Evolutionary conservation across 1,140 invertebrate species (phyloP).

Genomic region (Heliconius eleuchia): DNA sequence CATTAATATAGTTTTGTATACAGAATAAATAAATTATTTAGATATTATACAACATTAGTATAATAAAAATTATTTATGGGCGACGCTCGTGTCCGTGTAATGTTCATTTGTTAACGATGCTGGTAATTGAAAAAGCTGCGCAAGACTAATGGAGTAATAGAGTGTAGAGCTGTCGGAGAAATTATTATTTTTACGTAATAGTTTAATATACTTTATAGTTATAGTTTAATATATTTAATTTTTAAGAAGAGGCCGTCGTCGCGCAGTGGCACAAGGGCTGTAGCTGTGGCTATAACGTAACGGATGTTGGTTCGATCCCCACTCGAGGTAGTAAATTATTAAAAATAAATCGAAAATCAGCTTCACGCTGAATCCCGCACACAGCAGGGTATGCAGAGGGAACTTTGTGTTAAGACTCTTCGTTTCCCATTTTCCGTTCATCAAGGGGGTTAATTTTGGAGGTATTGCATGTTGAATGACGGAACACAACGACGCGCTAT

Average conservation of each 20-base stretch:
- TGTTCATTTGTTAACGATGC: constrained; percentile 29
- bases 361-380: too few relatives aligned
- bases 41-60: constrained; percentile 16
- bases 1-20: neutral
- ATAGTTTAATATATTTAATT: neutral
- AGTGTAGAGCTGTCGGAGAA: constrained; percentile 17
- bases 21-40: constrained; percentile 21
- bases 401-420: too few relatives aligned
- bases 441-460: too few relatives aligned
- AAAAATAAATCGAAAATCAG: too few relatives aligned
- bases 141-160: constrained; percentile 32
- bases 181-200: constrained; percentile 5
- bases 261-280: too few relatives aligned
- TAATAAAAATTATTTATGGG: constrained; percentile 30
- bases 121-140: constrained; percentile 32
- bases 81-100: constrained; percentile 12
- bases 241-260: neutral
- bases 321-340: too few relatives aligned
- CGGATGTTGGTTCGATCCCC: too few relatives aligned
- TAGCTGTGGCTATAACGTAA: too few relatives aligned
- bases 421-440: too few relatives aligned
- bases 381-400: too few relatives aligned
- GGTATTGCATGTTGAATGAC: too few relatives aligned
- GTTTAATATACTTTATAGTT: neutral
- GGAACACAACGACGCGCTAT: too few relatives aligned